Percentiles rank a stretch among this genome's conserved stretches.
Evolutionary conservation across 2,113 vertebrate species (phyloP).

Genomic region (Equus przewalskii): DNA sequence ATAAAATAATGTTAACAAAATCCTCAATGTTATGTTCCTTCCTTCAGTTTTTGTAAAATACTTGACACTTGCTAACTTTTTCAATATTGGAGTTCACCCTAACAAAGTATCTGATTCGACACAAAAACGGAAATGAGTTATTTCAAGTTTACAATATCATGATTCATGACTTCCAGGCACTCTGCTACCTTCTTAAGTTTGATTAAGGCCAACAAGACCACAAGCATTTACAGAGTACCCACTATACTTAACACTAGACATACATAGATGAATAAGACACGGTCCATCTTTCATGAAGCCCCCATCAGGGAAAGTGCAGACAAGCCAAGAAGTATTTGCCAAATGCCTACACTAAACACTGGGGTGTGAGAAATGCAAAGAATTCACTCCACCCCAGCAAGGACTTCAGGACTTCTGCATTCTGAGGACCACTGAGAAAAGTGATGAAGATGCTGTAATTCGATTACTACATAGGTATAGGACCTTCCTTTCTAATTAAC

Average conservation of each 20-base stretch:
- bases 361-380: neutral
- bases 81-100: constrained; percentile 10
- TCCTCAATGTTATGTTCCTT: neutral
- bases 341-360: neutral
- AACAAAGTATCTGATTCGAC: constrained; percentile 12
- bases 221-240: constrained; percentile 11
- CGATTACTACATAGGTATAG: neutral
- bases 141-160: constrained; percentile 53
- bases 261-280: neutral
- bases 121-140: constrained; percentile 38
- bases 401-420: neutral
- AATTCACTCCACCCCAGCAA: neutral
- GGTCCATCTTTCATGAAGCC: neutral
- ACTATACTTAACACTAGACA: neutral
- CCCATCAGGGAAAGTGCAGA: constrained; percentile 13
- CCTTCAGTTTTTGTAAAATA: constrained; percentile 35
- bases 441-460: neutral
- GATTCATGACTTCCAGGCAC: constrained; percentile 48
- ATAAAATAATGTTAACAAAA: constrained; percentile 23
- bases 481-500: neutral
- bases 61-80: neutral
- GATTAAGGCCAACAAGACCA: constrained; percentile 10
- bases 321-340: constrained; percentile 9
- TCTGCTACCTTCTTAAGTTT: neutral
- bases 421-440: neutral